These are phyloP conservation scores for Zenarchopterus dispar DNA, from an alignment of 2,797 vertebrate genomes.

Conservation along the genomic window DNA sequence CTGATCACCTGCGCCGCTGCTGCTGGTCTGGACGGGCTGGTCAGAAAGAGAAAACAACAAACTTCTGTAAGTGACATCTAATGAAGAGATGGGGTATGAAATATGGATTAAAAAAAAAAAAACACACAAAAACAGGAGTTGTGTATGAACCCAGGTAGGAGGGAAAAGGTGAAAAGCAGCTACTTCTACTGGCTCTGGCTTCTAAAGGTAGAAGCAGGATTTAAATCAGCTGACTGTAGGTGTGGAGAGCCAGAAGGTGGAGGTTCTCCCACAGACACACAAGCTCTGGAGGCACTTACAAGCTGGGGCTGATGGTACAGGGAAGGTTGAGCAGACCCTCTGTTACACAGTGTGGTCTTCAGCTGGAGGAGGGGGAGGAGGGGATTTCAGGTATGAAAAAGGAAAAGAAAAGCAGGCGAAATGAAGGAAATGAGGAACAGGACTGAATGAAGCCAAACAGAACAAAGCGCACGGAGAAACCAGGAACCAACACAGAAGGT, in stretches of 20 bases:
- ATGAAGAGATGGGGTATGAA: background rate
- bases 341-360: slow-evolving; percentile 82
- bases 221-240: background rate
- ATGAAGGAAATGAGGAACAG: slow-evolving; percentile 10
- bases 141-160: slow-evolving; percentile 8
- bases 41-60: no score
- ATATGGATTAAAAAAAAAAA: background rate
- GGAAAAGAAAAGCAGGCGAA: background rate
- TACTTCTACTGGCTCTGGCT: slow-evolving; percentile 13
- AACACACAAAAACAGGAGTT: background rate
- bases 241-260: background rate
- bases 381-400: slow-evolving; percentile 29
- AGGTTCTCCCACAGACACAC: slow-evolving; percentile 42
- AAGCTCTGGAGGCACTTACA: slow-evolving; percentile 80
- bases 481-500: background rate
- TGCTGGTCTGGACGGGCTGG: slow-evolving; percentile 56
- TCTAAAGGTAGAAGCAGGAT: slow-evolving; percentile 3
- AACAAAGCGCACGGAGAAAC: slow-evolving; percentile 6
- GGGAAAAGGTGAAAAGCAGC: background rate
- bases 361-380: slow-evolving; percentile 77
- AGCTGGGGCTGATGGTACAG: slow-evolving; percentile 72
- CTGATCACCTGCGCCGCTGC: slow-evolving; percentile 80
- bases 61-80: background rate
- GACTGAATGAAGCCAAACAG: slow-evolving; percentile 22
- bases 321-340: slow-evolving; percentile 69